Evolutionary conservation across 2,797 vertebrate species (phyloP).

Genomic region (Diglossa cyanea): DNA sequence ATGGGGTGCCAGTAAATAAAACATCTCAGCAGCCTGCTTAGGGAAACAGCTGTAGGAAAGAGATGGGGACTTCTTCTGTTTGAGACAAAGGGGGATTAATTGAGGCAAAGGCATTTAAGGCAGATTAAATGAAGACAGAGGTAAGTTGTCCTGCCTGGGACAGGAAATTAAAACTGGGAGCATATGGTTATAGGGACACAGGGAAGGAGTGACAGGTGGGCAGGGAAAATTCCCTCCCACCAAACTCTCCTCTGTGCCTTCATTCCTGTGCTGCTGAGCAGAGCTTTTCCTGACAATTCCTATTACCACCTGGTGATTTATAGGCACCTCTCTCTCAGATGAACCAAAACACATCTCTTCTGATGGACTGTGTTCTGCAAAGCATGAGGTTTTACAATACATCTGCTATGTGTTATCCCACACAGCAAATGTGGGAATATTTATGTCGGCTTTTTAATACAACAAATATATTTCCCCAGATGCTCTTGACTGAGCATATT

Average conservation of each 20-base stretch:
- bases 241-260: neutral
- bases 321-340: conserved; percentile 18
- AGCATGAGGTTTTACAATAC: conserved; percentile 31
- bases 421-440: conserved; percentile 25
- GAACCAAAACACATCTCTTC: conserved; percentile 21
- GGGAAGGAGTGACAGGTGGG: neutral
- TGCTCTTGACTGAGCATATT: conserved; percentile 1
- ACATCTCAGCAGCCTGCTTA: neutral
- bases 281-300: conserved; percentile 25
- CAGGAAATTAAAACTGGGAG: neutral
- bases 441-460: neutral
- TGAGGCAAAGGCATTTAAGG: neutral
- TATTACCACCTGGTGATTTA: conserved; percentile 45
- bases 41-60: neutral
- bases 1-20: neutral
- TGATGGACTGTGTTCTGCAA: conserved; percentile 45
- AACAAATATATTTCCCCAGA: conserved; percentile 26
- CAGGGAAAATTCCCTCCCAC: neutral
- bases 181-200: neutral
- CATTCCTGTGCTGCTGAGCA: neutral
- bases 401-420: neutral
- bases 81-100: neutral
- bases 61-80: neutral
- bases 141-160: neutral
- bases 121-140: neutral